These are phyloP conservation scores for Oscheius sp. DNA, from an alignment of 2,888 invertebrate genomes.

Conservation along the genomic window DNA sequence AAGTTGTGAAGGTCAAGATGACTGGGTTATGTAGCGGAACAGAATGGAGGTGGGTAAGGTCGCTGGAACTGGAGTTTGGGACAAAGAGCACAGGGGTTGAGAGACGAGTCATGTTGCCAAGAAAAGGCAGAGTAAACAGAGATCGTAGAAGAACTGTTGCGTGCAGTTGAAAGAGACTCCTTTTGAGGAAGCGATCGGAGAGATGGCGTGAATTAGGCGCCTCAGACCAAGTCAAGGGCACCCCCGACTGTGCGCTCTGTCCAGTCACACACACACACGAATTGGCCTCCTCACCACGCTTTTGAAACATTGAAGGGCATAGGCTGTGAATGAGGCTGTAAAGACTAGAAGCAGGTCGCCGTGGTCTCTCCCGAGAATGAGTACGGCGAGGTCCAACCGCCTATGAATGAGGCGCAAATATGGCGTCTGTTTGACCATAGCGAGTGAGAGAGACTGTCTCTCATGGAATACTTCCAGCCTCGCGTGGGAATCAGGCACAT, in stretches of 20 bases:
- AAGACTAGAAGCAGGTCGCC: conserved; percentile 17
- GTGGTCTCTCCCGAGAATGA: neutral
- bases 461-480: conserved; percentile 8
- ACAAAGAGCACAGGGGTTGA: no score
- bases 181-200: conserved; percentile 5
- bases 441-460: conserved; percentile 6
- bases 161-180: conserved; percentile 13
- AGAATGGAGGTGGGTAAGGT: no score
- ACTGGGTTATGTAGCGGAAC: no score
- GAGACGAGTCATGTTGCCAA: no score
- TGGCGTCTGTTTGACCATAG: conserved; percentile 21
- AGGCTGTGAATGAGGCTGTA: conserved; percentile 1
- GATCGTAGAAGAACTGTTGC: no score
- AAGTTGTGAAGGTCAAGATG: no score
- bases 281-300: conserved; percentile 11
- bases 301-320: neutral
- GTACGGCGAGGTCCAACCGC: neutral
- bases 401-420: conserved; percentile 33
- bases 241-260: neutral
- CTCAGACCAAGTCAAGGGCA: conserved; percentile 22
- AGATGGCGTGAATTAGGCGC: conserved; percentile 6
- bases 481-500: conserved; percentile 21
- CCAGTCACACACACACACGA: conserved; percentile 6
- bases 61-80: no score
- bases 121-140: no score